phyloP scores from a whole-genome alignment of 2,113 vertebrate species.

The Proteles cristata region DNA sequence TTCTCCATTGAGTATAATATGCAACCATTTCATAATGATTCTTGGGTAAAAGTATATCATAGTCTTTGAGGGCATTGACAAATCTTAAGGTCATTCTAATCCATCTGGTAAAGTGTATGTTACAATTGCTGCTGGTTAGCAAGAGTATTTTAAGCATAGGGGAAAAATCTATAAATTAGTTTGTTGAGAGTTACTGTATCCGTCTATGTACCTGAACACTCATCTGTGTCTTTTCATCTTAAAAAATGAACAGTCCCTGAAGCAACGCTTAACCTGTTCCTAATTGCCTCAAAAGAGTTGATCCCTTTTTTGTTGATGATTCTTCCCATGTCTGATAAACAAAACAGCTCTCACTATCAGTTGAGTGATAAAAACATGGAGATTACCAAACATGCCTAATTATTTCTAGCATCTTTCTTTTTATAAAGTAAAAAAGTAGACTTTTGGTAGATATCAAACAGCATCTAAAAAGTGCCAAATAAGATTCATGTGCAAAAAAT shows the following conservation, averaged over 20 bases:
- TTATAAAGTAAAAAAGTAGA: not conserved
- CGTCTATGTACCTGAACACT: not conserved
- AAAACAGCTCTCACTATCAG: not conserved
- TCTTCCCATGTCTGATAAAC: not conserved
- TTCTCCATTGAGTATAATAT: not conserved
- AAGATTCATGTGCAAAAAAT: not conserved
- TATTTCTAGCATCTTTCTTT: not conserved
- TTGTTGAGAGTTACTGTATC: not conserved
- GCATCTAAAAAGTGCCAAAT: not conserved
- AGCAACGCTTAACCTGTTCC: not conserved
- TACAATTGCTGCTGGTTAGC: not conserved
- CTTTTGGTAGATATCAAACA: not conserved
- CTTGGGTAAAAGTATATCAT: not conserved
- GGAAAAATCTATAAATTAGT: not conserved
- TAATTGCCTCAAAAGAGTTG: not conserved
- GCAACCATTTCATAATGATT: not conserved
- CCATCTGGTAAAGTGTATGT: not conserved
- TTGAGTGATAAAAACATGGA: not conserved
- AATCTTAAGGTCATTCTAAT: not conserved
- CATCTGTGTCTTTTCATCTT: not conserved
- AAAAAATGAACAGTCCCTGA: not conserved
- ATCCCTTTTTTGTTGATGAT: not conserved
- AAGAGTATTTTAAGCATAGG: not conserved
- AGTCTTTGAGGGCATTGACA: not conserved
- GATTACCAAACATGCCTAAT: not conserved